phyloP scores from a whole-genome alignment of 1,140 invertebrate species.

The Parapsyche elsis region DNA sequence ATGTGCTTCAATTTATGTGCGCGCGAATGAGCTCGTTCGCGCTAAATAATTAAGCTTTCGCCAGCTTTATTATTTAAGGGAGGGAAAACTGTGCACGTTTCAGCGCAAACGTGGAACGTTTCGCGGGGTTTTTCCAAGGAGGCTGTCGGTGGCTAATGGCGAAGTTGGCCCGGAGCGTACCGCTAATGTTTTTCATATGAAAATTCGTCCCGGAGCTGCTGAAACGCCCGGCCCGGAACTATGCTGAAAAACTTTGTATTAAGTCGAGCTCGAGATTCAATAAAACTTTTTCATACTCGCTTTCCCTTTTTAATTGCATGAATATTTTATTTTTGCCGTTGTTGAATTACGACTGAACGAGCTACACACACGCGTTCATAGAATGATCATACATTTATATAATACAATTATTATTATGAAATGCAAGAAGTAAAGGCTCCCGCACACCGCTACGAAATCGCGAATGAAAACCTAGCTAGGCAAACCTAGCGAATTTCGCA shows the following conservation, averaged over 20 bases:
- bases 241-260: conserved; percentile 10
- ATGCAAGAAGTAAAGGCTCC: too few relatives aligned
- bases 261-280: not conserved
- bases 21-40: too few relatives aligned
- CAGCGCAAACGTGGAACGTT: not conserved
- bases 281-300: not conserved
- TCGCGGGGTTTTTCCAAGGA: not conserved
- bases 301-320: conserved; percentile 2
- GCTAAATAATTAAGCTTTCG: not conserved
- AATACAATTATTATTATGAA: too few relatives aligned
- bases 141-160: not conserved
- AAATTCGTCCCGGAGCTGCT: not conserved
- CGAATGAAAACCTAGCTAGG: too few relatives aligned
- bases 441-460: too few relatives aligned
- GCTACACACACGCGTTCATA: not conserved
- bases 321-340: not conserved
- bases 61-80: not conserved
- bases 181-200: conserved; percentile 21
- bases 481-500: too few relatives aligned
- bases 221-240: not conserved
- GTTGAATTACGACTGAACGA: not conserved
- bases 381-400: too few relatives aligned
- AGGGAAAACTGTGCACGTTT: not conserved
- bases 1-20: too few relatives aligned
- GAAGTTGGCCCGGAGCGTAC: not conserved